A percentile compares a stretch with the other conserved stretches of the same genome.
Evolutionary conservation across 1,140 invertebrate genomes (phyloP).

Genomic region (Maconellicoccus hirsutus): DNA sequence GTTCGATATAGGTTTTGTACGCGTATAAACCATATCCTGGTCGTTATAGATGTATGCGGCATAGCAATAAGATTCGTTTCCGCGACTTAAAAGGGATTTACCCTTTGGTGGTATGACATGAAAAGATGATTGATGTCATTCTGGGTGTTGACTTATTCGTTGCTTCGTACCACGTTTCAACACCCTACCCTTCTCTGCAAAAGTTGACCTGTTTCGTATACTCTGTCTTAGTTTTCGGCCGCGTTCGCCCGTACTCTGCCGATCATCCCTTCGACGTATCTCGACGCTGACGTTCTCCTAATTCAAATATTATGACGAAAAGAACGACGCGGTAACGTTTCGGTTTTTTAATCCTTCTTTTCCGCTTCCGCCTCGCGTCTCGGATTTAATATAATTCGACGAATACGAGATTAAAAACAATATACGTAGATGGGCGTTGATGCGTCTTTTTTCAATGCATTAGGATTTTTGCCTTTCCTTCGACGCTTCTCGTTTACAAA

Average conservation of each 20-base stretch:
- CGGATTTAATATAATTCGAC: no score
- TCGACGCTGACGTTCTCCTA: background rate
- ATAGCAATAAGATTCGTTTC: constrained; percentile 18
- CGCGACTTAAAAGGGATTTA: constrained; percentile 22
- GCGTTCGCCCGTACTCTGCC: no score
- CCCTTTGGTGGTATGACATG: constrained; percentile 19
- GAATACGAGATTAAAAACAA: no score
- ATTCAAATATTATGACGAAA: constrained; percentile 9
- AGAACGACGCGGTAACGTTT: background rate
- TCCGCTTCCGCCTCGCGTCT: background rate
- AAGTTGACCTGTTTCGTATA: constrained; percentile 15
- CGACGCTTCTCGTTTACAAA: no score
- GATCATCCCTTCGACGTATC: background rate
- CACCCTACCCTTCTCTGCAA: background rate
- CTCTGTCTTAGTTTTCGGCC: background rate
- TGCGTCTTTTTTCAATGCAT: no score
- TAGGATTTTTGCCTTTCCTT: no score
- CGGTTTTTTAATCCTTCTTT: background rate
- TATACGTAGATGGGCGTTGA: no score
- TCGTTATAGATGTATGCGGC: background rate
- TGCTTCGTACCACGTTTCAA: background rate
- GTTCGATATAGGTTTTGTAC: no score
- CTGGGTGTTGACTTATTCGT: constrained; percentile 22
- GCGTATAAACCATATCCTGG: no score
- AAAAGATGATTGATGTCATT: constrained; percentile 22